Base-by-base conservation (phyloP, 2,113 vertebrate species). In the Rutilus rutilus region DNA sequence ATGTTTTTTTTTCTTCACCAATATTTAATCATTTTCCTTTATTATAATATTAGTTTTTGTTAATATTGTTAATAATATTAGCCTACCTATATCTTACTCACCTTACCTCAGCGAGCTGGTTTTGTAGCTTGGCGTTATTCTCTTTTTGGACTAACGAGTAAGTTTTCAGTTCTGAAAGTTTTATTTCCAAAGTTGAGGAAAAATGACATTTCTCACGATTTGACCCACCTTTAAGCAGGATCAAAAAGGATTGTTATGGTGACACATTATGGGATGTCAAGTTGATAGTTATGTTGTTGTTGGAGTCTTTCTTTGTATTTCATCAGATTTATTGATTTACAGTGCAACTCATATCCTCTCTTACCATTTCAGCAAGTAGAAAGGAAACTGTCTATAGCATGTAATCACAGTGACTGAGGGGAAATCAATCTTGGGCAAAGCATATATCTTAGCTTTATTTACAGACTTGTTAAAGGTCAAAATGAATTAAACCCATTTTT, bases 391-490 rank as follows among this genome's bases (percentile, higher is more conserved):
- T 85, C 52, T 74, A 15, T 60, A 83, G 73, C 59, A 69, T 83
- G 78, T 85, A 87, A 85, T 90, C 81, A 87, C 73, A 50, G 7
- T 60, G 82, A 79, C 30, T 50, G 82, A 82, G 64, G n/a, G 39
- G 59, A 57, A 42, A 88, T 83, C 60, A 82, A 64, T 86, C 78
- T 62, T 65, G 21, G 52, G 50, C 81, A 85, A 54, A 80, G 64
- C 57, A 59, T 83, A 47, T 74, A 82, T 78, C 67, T 76, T 87
- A 73, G 64, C 86, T 90, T 50, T 84, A 87, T 90, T 86, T 85
- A 88, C 74, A 33, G 77, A 30, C 42, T 87, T 45, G 71, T 83
- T 90, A 90, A 90, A 90, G 87, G 89, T 90, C 85, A 88, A 52
- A 83, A 47, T 7, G 50, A 88, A 87, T 84, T 23, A 83, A 78